A percentile compares a stretch with the other conserved stretches of the same genome.
phyloP scores from a whole-genome alignment of 2,113 vertebrate genomes.

The Boleophthalmus pectinirostris region DNA sequence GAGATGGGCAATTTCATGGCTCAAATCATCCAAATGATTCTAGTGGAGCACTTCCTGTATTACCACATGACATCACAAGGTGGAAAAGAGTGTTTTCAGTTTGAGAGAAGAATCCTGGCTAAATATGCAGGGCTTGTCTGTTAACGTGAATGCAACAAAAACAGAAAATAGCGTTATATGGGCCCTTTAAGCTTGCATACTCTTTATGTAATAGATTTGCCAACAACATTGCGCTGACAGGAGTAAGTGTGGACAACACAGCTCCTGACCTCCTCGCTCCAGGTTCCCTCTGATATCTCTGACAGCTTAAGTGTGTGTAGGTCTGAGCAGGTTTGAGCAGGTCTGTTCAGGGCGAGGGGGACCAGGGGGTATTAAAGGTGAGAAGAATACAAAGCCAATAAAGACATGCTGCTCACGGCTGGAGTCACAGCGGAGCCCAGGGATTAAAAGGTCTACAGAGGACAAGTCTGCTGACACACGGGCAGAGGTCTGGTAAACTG shows the following conservation, averaged over 20 bases:
- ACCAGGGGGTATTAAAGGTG: conserved; percentile 42
- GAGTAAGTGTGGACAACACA: background rate
- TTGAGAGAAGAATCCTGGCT: no score
- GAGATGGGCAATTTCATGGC: no score
- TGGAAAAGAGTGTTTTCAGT: no score
- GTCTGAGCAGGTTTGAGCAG: conserved; percentile 5
- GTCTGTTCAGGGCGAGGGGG: conserved; percentile 16
- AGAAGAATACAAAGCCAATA: conserved; percentile 58
- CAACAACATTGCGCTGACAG: background rate
- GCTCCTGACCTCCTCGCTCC: background rate
- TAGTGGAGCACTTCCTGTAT: no score
- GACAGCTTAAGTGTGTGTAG: conserved; percentile 15
- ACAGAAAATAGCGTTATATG: no score
- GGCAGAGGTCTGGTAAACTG: conserved; percentile 19
- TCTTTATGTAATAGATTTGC: background rate
- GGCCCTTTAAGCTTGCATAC: background rate
- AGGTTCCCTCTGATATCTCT: conserved; percentile 1
- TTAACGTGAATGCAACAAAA: no score
- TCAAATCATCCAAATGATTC: no score
- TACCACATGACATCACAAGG: no score
- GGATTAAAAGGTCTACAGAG: conserved; percentile 63
- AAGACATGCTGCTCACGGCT: conserved; percentile 61
- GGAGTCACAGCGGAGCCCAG: conserved; percentile 52
- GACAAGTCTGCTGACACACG: conserved; percentile 40
- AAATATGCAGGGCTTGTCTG: no score